phyloP scores from a whole-genome alignment of 2,888 invertebrate genomes.

The Latheticus oryzae region DNA sequence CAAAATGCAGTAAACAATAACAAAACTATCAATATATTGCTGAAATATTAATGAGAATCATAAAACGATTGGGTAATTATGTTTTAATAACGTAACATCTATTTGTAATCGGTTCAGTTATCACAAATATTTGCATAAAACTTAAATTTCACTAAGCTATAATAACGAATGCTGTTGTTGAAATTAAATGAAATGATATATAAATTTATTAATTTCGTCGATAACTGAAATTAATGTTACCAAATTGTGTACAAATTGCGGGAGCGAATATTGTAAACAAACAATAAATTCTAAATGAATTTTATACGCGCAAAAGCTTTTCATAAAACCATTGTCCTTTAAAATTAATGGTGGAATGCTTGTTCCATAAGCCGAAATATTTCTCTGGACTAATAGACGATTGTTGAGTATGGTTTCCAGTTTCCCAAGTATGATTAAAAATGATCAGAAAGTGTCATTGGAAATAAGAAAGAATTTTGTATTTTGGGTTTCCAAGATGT shows the following conservation, averaged over 20 bases:
- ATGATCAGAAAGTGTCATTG: no score
- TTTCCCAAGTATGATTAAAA: no score
- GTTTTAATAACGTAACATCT: constrained; percentile 12
- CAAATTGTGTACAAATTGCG: constrained; percentile 18
- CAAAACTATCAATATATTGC: no score
- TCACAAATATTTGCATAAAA: constrained; percentile 6
- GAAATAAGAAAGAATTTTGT: no score
- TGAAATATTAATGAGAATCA: constrained; percentile 2
- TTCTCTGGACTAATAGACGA: not conserved
- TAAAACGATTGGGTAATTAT: constrained; percentile 2
- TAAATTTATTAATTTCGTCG: constrained; percentile 12
- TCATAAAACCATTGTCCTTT: constrained; percentile 6
- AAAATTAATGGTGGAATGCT: constrained; percentile 7
- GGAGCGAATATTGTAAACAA: constrained; percentile 8
- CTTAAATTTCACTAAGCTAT: constrained; percentile 4
- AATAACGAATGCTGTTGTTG: constrained; percentile 5
- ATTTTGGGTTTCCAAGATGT: no score
- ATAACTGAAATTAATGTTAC: constrained; percentile 13
- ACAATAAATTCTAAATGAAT: constrained; percentile 10
- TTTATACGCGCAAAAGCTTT: constrained; percentile 5
- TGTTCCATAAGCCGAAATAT: constrained; percentile 1
- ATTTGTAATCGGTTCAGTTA: constrained; percentile 7
- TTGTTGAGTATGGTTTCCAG: no score
- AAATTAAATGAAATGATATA: constrained; percentile 10
- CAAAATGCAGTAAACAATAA: no score